These are phyloP conservation scores for Embiotoca jacksoni DNA, from an alignment of 2,113 vertebrate species.

Conservation along the genomic window DNA sequence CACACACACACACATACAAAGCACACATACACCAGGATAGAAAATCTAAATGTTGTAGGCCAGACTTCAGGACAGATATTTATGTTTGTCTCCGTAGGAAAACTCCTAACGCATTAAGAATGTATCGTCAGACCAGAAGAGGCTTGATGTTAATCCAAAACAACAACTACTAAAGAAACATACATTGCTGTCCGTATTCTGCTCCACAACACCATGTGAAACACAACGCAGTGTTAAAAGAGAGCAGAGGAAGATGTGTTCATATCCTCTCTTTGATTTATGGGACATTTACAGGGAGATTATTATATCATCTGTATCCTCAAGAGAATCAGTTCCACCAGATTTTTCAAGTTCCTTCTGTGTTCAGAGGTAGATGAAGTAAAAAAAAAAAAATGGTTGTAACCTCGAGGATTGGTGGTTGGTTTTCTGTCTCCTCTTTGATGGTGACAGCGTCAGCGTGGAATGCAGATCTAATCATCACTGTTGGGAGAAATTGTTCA, in stretches of 20 bases:
- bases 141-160: too few species aligned
- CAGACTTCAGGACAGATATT: too few species aligned
- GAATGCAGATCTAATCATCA: conserved; percentile 54
- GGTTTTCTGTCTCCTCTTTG: conserved; percentile 16
- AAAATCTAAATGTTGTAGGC: too few species aligned
- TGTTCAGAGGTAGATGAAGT: conserved; percentile 8
- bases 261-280: conserved; percentile 46
- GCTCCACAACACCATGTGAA: not conserved
- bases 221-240: not conserved
- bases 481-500: conserved; percentile 23
- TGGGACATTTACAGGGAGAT: conserved; percentile 37
- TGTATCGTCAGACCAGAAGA: too few species aligned
- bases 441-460: conserved; percentile 32
- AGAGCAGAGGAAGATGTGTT: conserved; percentile 4
- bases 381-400: not conserved
- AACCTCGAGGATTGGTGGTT: conserved; percentile 1
- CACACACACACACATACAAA: too few species aligned
- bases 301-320: not conserved
- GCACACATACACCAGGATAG: too few species aligned
- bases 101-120: too few species aligned
- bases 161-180: too few species aligned
- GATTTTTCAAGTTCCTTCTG: conserved; percentile 23
- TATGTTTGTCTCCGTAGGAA: too few species aligned
- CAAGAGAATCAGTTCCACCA: conserved; percentile 2
- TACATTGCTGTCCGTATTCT: not conserved